These are phyloP conservation scores for Anagyrus pseudococci DNA, from an alignment of 2,888 invertebrate species.

Conservation along the genomic window DNA sequence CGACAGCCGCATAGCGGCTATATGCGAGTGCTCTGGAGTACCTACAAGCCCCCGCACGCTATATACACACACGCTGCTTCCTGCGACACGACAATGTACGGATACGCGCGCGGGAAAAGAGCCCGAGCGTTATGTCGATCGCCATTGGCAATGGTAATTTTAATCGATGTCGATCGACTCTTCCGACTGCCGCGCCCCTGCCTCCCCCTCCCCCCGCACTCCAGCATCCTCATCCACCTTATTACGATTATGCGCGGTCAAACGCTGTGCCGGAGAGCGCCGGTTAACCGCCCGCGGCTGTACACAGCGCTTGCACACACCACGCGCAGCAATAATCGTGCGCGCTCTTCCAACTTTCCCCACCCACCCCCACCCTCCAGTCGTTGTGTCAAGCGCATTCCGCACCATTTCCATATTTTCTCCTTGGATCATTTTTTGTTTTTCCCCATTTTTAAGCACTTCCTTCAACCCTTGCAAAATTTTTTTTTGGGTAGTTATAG, in stretches of 20 bases:
- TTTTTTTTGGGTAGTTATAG: too few relatives aligned
- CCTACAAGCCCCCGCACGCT: too few relatives aligned
- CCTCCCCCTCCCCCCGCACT: neutral
- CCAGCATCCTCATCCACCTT: neutral
- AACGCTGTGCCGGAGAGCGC: slow-evolving; percentile 1
- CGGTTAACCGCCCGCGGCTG: slow-evolving; percentile 26
- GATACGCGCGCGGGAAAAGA: neutral
- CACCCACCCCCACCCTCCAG: too few relatives aligned
- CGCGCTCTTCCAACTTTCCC: slow-evolving; percentile 7
- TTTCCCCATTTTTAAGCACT: slow-evolving; percentile 3
- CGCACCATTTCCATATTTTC: slow-evolving; percentile 33
- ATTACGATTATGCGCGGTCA: slow-evolving; percentile 17
- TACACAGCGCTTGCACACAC: too few relatives aligned
- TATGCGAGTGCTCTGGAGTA: neutral
- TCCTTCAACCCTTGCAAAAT: neutral
- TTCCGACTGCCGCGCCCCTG: too few relatives aligned
- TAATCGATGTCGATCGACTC: slow-evolving; percentile 19
- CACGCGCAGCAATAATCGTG: slow-evolving; percentile 18
- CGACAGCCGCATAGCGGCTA: neutral
- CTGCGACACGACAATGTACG: too few relatives aligned
- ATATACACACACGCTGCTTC: too few relatives aligned
- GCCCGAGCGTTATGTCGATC: slow-evolving; percentile 1
- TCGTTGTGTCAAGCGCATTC: slow-evolving; percentile 28
- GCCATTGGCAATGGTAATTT: slow-evolving; percentile 33
- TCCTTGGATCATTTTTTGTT: slow-evolving; percentile 6